Base-by-base conservation (phyloP, 2,797 vertebrate species). In the Synanceia verrucosa region DNA sequence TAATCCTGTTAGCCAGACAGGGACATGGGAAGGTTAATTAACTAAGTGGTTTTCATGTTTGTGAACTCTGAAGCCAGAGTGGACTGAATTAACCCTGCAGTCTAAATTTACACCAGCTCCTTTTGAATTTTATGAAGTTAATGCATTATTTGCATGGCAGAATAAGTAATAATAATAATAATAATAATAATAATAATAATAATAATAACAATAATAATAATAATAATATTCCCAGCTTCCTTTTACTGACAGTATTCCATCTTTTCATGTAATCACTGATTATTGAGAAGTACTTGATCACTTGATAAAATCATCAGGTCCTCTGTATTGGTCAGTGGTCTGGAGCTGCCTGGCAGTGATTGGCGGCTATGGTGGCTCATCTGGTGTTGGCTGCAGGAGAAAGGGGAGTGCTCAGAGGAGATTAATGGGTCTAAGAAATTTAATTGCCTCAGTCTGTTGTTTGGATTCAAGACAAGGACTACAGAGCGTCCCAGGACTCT, bases 1-100 rank as follows among this genome's bases (percentile, higher is more conserved):
- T 93, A 91, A 93, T 91, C 90, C 83, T 4, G 34, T 89, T 76
- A 89, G 70, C 37, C 60, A 61, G 63, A 68, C 65, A 14, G 61
- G 16, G 33, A 76, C 51, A 31, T 19, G 64, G 34, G 44, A 39
- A 62, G 33, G 36, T 81, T 78, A 76, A 90, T 89, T 81, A 83
- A 78, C 26, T 75, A 48, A 70, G 47, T 67, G 61, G 12, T 73
- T 23, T 81, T 12, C 79, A 36, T 23, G 16, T 56, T 65, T 41
- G 56, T 73, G 62, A 73, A 47, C 19, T 48, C 34, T 67, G 26
- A 37, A 37, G 57, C 29, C 64, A 48, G 36, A 11, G 18, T 6
- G 37, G 33, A 51, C 61, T 52, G 28, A 82, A 73, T 78, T 70
- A 79, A 72, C 57, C 56, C 26, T 6, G 13, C n/a, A 47, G 60